Conservation (phyloP, 2,113 vertebrate genomes). For the Tylochromis polylepis region DNA sequence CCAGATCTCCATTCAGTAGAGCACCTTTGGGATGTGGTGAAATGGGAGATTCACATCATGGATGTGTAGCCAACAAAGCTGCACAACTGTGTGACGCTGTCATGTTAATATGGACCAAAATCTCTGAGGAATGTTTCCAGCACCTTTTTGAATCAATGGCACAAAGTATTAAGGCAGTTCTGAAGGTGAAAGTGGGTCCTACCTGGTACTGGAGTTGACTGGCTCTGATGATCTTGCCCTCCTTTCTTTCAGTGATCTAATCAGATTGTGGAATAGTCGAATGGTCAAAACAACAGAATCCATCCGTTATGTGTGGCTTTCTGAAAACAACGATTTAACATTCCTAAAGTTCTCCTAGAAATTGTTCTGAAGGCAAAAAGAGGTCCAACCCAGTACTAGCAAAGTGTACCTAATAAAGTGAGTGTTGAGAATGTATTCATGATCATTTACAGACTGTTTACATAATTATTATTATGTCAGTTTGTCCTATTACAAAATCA, state of each 20-base stretch:
- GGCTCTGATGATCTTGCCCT: background rate
- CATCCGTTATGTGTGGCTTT: background rate
- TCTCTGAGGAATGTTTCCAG: background rate
- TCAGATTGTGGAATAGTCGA: background rate
- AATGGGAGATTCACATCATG: background rate
- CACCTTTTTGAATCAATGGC: background rate
- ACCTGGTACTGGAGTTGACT: background rate
- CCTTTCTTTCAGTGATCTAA: background rate
- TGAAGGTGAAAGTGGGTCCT: background rate
- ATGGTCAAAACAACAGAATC: background rate
- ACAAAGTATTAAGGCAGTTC: background rate
- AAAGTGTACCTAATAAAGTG: background rate
- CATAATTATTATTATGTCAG: background rate
- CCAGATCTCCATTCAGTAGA: background rate
- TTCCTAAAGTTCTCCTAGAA: background rate
- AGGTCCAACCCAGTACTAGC: background rate
- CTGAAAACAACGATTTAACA: background rate
- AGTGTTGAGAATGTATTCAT: background rate
- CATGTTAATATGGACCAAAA: background rate
- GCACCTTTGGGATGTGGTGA: background rate
- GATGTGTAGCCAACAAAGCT: background rate
- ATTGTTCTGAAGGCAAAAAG: background rate
- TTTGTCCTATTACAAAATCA: background rate
- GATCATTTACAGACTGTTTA: background rate
- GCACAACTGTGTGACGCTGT: background rate